Conservation (phyloP, 2,888 invertebrate genomes). For the Phorcus lineatus region DNA sequence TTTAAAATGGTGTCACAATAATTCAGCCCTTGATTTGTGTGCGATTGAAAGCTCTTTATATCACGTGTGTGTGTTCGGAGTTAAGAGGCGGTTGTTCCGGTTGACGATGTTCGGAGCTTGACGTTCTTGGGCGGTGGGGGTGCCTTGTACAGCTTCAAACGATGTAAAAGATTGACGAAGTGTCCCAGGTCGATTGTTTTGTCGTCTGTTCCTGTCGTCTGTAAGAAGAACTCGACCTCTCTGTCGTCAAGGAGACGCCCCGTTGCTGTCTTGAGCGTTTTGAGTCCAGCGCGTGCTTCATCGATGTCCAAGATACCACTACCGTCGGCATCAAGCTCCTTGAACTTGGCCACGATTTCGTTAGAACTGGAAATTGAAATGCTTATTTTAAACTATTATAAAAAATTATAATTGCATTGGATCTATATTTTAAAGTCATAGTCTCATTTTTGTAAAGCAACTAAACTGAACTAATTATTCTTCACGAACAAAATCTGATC, state of each 20-base stretch:
- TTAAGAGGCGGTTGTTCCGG: neutral
- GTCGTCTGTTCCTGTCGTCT: slow-evolving; percentile 67
- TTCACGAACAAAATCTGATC: too few species aligned
- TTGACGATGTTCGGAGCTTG: slow-evolving; percentile 37
- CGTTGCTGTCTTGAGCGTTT: slow-evolving; percentile 62
- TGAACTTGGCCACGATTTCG: slow-evolving; percentile 69
- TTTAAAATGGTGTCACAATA: too few species aligned
- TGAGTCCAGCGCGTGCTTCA: slow-evolving; percentile 67
- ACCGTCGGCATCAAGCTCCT: slow-evolving; percentile 68
- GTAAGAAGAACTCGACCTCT: slow-evolving; percentile 73
- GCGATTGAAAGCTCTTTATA: too few species aligned
- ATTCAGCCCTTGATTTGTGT: too few species aligned
- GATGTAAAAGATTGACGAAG: slow-evolving; percentile 68
- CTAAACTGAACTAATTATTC: too few species aligned
- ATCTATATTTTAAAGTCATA: too few species aligned
- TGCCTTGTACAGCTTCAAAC: slow-evolving; percentile 70
- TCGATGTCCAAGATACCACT: slow-evolving; percentile 70
- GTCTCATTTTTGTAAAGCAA: too few species aligned
- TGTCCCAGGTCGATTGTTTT: slow-evolving; percentile 70
- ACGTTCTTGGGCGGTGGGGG: slow-evolving; percentile 55
- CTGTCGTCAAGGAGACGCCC: slow-evolving; percentile 64
- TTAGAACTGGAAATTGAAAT: slow-evolving; percentile 58
- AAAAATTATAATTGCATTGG: too few species aligned
- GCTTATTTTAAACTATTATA: too few species aligned
- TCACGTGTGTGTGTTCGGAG: too few species aligned